Evolutionary conservation across 2,113 vertebrate genomes (phyloP).

Genomic region (Tapirus terrestris): DNA sequence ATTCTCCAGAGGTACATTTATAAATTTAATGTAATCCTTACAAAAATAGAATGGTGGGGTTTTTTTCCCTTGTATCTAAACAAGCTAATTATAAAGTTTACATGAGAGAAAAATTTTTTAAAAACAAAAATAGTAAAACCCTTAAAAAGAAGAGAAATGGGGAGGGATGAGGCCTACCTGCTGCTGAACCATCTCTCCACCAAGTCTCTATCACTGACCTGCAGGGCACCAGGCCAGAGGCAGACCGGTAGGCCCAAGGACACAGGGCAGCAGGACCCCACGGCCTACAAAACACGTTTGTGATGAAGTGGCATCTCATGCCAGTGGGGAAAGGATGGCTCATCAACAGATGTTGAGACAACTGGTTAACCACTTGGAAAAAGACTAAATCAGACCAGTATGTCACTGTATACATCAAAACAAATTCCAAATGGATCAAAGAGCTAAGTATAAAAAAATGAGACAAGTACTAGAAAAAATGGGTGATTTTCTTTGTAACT

Average conservation of each 20-base stretch:
- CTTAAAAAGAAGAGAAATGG: background rate
- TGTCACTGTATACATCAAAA: no score
- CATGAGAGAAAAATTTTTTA: background rate
- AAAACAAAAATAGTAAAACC: background rate
- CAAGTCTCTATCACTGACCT: background rate
- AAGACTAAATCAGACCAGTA: accelerated
- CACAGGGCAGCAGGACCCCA: background rate
- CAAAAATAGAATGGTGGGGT: background rate
- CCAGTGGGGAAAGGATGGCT: no score
- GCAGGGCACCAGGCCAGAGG: accelerated
- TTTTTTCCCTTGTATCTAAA: background rate
- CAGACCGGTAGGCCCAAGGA: accelerated
- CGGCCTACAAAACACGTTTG: accelerated
- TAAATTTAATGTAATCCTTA: background rate
- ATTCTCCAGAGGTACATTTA: no score
- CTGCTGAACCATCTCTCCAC: accelerated
- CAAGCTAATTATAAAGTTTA: background rate
- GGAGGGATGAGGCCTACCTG: background rate
- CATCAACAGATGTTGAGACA: accelerated
- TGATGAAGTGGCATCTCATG: background rate
- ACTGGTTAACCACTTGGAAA: accelerated
- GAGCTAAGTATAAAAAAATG: background rate
- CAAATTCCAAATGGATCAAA: background rate
- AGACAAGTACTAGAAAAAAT: background rate
- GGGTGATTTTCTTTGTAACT: background rate